phyloP scores from a whole-genome alignment of 1,140 invertebrate species.

The Artemia franciscana region DNA sequence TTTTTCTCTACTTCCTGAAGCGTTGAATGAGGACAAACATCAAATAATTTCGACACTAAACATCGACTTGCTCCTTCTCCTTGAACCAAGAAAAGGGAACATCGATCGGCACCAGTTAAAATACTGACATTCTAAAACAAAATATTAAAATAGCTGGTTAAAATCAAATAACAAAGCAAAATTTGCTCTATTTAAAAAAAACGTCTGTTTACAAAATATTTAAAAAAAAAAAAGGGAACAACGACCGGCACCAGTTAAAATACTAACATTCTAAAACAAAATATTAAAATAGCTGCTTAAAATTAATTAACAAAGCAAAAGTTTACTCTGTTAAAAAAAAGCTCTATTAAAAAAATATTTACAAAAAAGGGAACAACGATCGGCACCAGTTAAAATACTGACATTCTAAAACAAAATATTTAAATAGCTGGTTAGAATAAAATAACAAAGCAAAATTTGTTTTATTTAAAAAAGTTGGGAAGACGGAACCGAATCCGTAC shows the following conservation, averaged over 20 bases:
- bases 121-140: conserved; percentile 49
- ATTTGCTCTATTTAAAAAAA: no score
- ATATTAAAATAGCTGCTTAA: not conserved
- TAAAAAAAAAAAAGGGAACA: conserved; percentile 82
- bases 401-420: conserved; percentile 35
- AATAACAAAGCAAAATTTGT: no score
- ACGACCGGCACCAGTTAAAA: conserved; percentile 68
- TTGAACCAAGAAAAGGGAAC: conserved; percentile 77
- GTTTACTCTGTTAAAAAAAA: no score
- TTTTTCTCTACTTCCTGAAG: conserved; percentile 72
- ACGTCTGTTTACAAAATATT: no score
- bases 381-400: conserved; percentile 67
- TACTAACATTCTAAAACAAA: conserved; percentile 44
- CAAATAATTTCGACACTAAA: conserved; percentile 78
- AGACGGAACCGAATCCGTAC: no score
- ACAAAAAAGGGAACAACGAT: conserved; percentile 81
- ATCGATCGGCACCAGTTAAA: conserved; percentile 68
- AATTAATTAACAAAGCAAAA: no score
- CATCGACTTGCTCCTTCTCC: conserved; percentile 30
- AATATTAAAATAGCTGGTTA: not conserved
- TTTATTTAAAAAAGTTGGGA: no score
- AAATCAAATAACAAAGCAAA: no score
- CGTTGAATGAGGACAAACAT: conserved; percentile 69
- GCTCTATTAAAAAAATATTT: no score
- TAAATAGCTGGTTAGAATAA: not conserved